phyloP scores from a whole-genome alignment of 2,797 vertebrate genomes.

The Pempheris klunzingeri region DNA sequence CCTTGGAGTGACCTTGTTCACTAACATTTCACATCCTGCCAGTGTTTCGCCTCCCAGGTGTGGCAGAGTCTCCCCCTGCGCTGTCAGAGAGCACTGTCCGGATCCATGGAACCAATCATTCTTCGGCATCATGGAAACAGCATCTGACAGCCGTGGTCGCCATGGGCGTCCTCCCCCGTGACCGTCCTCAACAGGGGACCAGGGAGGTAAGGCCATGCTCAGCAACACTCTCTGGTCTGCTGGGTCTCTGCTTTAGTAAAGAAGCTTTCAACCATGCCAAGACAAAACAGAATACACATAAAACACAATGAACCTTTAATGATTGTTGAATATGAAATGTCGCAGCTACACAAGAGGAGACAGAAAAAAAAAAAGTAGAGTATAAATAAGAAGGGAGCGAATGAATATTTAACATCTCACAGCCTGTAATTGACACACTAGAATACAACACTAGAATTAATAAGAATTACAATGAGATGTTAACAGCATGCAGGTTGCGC shows the following conservation, averaged over 20 bases:
- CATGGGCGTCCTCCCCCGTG: constrained; percentile 72
- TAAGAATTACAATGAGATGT: constrained; percentile 42
- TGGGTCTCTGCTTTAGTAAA: constrained; percentile 30
- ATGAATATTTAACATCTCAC: constrained; percentile 35
- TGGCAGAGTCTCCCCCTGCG: constrained; percentile 52
- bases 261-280: background rate
- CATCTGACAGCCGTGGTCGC: constrained; percentile 79
- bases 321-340: background rate
- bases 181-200: constrained; percentile 65
- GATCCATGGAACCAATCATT: constrained; percentile 79
- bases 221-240: constrained; percentile 46
- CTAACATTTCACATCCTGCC: constrained; percentile 80
- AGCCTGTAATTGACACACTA: constrained; percentile 23
- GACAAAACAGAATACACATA: background rate
- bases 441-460: constrained; percentile 28
- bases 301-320: background rate
- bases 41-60: constrained; percentile 79
- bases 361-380: background rate
- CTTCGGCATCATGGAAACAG: constrained; percentile 74
- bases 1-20: constrained; percentile 78
- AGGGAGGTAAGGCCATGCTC: constrained; percentile 64
- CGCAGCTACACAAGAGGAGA: constrained; percentile 2
- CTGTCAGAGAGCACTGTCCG: constrained; percentile 69
- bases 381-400: background rate
- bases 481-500: constrained; percentile 15